Percentiles rank a stretch among this genome's conserved stretches.
phyloP scores from a whole-genome alignment of 2,797 vertebrate species.

The Cyprinodon diabolis region DNA sequence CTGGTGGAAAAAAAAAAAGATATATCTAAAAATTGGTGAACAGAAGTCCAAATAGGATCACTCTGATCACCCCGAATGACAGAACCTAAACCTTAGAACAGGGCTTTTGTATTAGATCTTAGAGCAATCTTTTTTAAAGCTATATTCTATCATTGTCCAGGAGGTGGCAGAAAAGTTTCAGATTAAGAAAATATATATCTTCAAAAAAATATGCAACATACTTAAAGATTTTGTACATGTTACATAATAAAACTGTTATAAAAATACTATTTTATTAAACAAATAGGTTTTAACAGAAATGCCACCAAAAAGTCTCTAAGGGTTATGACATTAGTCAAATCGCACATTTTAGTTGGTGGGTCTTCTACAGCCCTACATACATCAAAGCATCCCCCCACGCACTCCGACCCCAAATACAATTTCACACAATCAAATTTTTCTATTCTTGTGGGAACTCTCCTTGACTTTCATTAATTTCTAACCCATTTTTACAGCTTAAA shows the following conservation, averaged over 20 bases:
- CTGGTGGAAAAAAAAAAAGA: no score
- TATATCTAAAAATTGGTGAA: no score
- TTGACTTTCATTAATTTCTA: no score
- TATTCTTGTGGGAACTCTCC: no score
- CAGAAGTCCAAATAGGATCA: no score
- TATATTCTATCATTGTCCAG: slow-evolving; percentile 31
- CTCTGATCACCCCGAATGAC: background rate
- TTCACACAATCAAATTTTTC: no score
- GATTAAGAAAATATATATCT: background rate
- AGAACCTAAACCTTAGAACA: background rate
- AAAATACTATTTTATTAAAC: background rate
- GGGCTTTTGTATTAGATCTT: background rate
- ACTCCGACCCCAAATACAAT: no score
- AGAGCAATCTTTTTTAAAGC: background rate
- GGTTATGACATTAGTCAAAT: background rate
- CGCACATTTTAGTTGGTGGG: background rate
- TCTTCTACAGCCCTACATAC: background rate
- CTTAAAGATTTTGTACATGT: background rate
- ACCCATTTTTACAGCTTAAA: no score
- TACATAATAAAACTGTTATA: background rate
- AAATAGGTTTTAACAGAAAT: background rate
- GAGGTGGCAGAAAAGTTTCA: slow-evolving; percentile 58
- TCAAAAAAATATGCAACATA: background rate
- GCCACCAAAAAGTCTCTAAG: background rate
- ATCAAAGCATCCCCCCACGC: no score